These are phyloP conservation scores for Colius striatus DNA, from an alignment of 2,113 vertebrate species.

Conservation along the genomic window DNA sequence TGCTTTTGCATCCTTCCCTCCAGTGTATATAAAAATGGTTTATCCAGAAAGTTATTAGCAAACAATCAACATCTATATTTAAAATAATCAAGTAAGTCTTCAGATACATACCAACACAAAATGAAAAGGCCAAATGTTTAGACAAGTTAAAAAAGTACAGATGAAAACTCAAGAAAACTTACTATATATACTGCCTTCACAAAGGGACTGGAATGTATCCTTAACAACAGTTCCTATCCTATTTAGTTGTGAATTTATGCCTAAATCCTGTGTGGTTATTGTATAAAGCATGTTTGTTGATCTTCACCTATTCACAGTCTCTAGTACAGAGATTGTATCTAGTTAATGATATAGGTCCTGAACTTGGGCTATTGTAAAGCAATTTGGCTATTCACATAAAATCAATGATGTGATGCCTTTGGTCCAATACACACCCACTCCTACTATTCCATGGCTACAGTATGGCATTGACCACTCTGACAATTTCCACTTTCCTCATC, in stretches of 20 bases:
- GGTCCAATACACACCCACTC: neutral
- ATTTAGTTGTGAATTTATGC: neutral
- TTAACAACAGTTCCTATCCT: neutral
- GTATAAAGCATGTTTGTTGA: neutral
- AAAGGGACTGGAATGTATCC: neutral
- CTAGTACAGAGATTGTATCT: neutral
- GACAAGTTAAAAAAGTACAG: neutral
- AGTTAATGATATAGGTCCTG: neutral
- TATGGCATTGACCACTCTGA: neutral
- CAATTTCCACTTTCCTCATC: neutral
- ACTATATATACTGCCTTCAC: neutral
- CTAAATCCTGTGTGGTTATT: neutral
- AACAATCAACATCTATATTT: neutral
- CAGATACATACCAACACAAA: neutral
- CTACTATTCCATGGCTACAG: neutral
- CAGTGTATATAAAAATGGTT: neutral
- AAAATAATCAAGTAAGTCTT: neutral
- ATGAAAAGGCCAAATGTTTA: neutral
- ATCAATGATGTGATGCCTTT: neutral
- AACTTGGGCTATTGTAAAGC: neutral
- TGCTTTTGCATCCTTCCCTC: neutral
- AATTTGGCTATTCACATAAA: neutral
- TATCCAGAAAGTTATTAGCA: neutral
- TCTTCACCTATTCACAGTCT: neutral
- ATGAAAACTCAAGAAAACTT: neutral